A percentile compares a stretch with the other conserved stretches of the same genome.
phyloP scores from a whole-genome alignment of 1,140 invertebrate genomes.

The Branchinecta lindahli region DNA sequence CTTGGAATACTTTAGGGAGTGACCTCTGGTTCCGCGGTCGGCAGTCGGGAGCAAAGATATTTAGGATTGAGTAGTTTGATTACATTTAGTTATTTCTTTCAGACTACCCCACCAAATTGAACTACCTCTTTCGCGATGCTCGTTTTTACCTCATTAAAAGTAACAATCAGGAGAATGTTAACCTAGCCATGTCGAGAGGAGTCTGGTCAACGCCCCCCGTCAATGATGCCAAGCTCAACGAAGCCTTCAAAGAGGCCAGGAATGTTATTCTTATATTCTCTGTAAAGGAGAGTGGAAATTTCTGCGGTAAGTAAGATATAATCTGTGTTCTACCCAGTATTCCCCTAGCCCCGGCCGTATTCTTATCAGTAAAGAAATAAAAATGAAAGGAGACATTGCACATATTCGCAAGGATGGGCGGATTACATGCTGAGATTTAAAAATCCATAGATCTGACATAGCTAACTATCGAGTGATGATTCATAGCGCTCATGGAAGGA shows the following conservation, averaged over 20 bases:
- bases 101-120: constrained; percentile 74
- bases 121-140: constrained; percentile 86
- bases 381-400: too few relatives aligned
- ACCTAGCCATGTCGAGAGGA: constrained; percentile 69
- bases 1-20: too few relatives aligned
- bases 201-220: constrained; percentile 95
- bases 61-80: too few relatives aligned
- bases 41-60: too few relatives aligned
- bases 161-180: constrained; percentile 92
- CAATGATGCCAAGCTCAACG: constrained; percentile 90
- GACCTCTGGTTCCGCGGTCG: too few relatives aligned
- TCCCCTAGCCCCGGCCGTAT: too few relatives aligned
- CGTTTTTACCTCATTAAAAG: constrained; percentile 95
- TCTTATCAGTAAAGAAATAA: too few relatives aligned
- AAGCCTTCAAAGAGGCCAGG: constrained; percentile 74
- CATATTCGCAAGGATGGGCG: too few relatives aligned
- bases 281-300: constrained; percentile 89
- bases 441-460: too few relatives aligned
- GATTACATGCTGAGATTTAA: too few relatives aligned
- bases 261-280: constrained; percentile 94
- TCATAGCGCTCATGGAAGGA: too few relatives aligned
- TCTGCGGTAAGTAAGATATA: constrained; percentile 34
- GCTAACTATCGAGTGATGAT: too few relatives aligned
- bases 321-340: background rate
- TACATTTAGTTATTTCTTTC: constrained; percentile 35